phyloP scores from a whole-genome alignment of 1,140 invertebrate species.

The Prorops nasuta region DNA sequence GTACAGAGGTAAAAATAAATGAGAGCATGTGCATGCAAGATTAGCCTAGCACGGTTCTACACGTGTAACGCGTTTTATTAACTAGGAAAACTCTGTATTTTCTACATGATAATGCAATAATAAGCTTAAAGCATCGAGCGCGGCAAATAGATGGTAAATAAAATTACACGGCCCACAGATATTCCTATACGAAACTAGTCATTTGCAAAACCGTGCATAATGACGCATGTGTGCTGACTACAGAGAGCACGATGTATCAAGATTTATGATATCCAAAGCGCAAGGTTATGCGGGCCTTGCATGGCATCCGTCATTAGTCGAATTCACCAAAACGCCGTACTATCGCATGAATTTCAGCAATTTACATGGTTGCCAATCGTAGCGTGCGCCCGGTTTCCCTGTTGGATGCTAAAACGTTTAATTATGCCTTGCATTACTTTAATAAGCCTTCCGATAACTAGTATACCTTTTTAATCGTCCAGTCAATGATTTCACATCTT shows the following conservation, averaged over 20 bases:
- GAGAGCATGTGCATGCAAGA: no score
- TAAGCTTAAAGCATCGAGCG: background rate
- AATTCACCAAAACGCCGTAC: constrained; percentile 15
- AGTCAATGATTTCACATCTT: no score
- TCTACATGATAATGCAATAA: background rate
- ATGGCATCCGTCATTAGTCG: constrained; percentile 18
- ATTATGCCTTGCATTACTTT: no score
- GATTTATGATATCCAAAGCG: constrained; percentile 21
- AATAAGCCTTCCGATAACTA: no score
- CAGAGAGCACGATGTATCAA: constrained; percentile 1
- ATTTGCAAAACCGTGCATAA: constrained; percentile 5
- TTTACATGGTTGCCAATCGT: constrained; percentile 13
- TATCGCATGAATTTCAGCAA: constrained; percentile 22
- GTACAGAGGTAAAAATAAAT: no score
- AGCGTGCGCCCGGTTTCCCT: no score
- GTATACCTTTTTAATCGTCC: no score
- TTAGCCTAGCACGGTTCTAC: no score
- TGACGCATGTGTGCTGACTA: background rate
- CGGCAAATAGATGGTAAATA: background rate
- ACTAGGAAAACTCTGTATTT: no score
- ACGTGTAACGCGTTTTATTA: no score
- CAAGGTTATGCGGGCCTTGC: constrained; percentile 14
- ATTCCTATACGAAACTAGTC: constrained; percentile 16
- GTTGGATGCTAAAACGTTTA: no score
- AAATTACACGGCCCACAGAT: constrained; percentile 22